phyloP scores from a whole-genome alignment of 1,140 invertebrate genomes.

The Lasaia peninsularis region DNA sequence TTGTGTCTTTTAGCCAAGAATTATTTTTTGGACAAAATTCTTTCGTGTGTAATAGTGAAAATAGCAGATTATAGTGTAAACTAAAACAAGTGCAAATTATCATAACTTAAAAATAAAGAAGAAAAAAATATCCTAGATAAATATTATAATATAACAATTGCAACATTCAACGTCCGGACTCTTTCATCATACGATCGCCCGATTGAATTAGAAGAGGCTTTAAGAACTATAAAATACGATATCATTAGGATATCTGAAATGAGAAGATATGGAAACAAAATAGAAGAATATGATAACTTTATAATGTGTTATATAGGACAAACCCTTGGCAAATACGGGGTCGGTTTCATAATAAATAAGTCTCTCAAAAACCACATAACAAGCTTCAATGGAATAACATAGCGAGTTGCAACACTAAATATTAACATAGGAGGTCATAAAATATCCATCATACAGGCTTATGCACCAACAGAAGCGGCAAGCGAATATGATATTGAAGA shows the following conservation, averaged over 20 bases:
- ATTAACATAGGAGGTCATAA: slow-evolving; percentile 1
- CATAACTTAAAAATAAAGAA: not conserved
- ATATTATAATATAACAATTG: no score
- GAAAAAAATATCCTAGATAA: no score
- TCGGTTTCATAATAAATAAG: slow-evolving; percentile 13
- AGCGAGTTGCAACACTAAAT: slow-evolving; percentile 2
- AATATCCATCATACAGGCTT: no score
- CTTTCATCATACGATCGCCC: no score
- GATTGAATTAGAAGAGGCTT: no score
- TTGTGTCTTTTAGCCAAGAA: no score
- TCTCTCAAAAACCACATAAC: slow-evolving; percentile 5
- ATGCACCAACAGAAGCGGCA: no score
- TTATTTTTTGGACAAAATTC: no score
- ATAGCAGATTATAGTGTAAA: no score
- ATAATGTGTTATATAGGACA: slow-evolving; percentile 1
- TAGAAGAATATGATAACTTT: not conserved
- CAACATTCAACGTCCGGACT: no score
- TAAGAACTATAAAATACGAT: not conserved
- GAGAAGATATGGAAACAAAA: not conserved
- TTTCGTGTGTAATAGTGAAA: no score
- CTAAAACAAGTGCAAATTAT: not conserved
- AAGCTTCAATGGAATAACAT: slow-evolving; percentile 10
- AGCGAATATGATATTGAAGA: no score
- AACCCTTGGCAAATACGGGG: slow-evolving; percentile 1
- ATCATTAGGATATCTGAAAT: not conserved